Base-by-base conservation (phyloP, 2,797 vertebrate species). In the Iguana delicatissima region DNA sequence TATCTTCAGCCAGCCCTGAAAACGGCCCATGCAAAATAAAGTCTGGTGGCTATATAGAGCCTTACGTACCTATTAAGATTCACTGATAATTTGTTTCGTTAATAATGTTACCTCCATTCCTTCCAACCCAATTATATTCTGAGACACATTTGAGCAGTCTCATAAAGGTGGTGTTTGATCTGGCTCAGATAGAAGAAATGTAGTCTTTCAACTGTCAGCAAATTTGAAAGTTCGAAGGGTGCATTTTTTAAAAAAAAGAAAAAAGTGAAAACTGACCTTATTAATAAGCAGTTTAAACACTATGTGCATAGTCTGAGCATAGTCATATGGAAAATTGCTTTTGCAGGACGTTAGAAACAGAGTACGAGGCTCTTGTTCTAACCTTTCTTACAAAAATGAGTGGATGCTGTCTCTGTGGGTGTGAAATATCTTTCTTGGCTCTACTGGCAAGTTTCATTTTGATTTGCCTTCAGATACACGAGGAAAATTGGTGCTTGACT, bases 191-290 rank as follows among this genome's bases (percentile, higher is more conserved):
- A 88, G 26, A 57, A 72, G 14, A 55, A 24, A 55, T 42, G 64
- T 62, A 8, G 64, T 90, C 86, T 87, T 55, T 83, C 67, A 87
- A 38, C 81, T 29, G 57, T 84, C 85, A 69, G 90, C 85, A 91
- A 57, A 46, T 87, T 69, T 84, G 59, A 87, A 91, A 84, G 55
- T 42, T 50, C 22, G 72, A 50, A 86, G 85, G 91, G 90, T 84
- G 83, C 72, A 67, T 46, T 84, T 83, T 91, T 89, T 50, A 87
- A 85, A 97, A 97, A 97, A 97, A 97, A 96, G 96, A 97, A 97
- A 96, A 97, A 97, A 97, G 97, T 97, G 96, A 97, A 97, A 96
- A 97, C 96, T 93, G 94, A 94, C 94, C 93, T 96, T 96, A 96
- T 97, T 95, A 97, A 96, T 95, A 95, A 97, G 94, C 96, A 80